Base-by-base conservation (phyloP, 2,113 vertebrate genomes). In the Promerops cafer region DNA sequence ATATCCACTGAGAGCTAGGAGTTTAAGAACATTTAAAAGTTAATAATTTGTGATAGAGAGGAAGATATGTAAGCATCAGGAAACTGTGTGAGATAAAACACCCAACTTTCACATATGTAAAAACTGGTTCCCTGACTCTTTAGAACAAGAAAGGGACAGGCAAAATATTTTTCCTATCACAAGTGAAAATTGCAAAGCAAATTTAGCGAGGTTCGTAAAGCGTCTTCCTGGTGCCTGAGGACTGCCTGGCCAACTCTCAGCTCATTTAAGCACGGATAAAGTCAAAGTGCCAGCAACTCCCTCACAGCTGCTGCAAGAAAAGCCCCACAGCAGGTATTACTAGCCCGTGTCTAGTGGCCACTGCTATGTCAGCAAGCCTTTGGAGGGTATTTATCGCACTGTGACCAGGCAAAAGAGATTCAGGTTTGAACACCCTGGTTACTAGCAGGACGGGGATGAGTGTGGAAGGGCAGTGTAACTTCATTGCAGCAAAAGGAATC, bases 241-340 rank as follows among this genome's bases (percentile, higher is more conserved):
- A 54, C 40, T n/a, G n/a, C 10, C 13, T 33, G 31, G 56, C 24
- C 45, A 33, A 4, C 37, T 66, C 37, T 60, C 21, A 2, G 7
- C 47, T 85, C 0, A 0, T 59, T 84, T 71, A 23, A 39, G 22
- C 18, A 12, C 0, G 3, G 68, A 33, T 24, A n/a, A 65, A 90
- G n/a, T 28, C 63, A 11, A 85, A 65, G 40, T 6, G 15, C 30
- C 52, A 63, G 49, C 56, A 54, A 13, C 6, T 60, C 7, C 14
- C 16, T 19, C 13, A 7, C 21, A 45, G 1, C 7, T 23, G 24
- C 3, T 57, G 40, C 44, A 76, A 57, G 57, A 65, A 59, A 76
- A 87, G 8, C 31, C 40, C 39, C 72, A 3, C 26, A 70, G 66
- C 65, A 45, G 50, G 12, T 37, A n/a, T 65, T 42, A 20, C 13